These are phyloP conservation scores for Garra rufa DNA, from an alignment of 2,113 vertebrate genomes.

Conservation along the genomic window DNA sequence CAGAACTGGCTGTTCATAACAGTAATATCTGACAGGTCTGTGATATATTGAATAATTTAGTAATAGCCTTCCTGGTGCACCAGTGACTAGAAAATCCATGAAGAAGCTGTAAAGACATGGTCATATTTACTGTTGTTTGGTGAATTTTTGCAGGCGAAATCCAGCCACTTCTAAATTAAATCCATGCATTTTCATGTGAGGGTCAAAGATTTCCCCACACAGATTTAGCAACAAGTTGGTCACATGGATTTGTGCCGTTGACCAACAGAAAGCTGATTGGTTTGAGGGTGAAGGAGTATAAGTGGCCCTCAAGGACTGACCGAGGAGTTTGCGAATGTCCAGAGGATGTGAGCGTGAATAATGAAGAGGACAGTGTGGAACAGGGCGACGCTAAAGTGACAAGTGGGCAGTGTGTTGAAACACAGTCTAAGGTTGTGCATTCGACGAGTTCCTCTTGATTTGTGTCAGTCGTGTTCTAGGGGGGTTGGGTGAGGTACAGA, in stretches of 20 bases:
- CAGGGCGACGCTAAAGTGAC: background rate
- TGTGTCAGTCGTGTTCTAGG: background rate
- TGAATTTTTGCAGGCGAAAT: background rate
- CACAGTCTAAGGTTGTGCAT: conserved; percentile 4
- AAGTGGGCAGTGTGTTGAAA: conserved; percentile 9
- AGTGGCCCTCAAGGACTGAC: background rate
- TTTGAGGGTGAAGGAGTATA: background rate
- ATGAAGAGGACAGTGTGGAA: background rate
- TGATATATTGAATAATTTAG: background rate
- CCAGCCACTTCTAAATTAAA: background rate
- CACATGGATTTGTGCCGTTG: background rate
- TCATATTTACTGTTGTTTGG: background rate
- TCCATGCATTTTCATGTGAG: background rate
- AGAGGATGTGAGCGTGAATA: background rate
- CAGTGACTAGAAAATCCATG: background rate
- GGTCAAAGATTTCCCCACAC: background rate
- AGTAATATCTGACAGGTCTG: background rate
- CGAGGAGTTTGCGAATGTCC: background rate
- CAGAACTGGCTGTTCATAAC: background rate
- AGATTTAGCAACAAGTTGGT: background rate
- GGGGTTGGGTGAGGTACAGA: background rate
- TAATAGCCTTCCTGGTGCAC: background rate
- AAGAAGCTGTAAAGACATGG: background rate
- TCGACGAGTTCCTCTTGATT: background rate
- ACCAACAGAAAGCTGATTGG: background rate